These are phyloP conservation scores for Sisyra nigra DNA, from an alignment of 2,888 invertebrate species.

Conservation along the genomic window DNA sequence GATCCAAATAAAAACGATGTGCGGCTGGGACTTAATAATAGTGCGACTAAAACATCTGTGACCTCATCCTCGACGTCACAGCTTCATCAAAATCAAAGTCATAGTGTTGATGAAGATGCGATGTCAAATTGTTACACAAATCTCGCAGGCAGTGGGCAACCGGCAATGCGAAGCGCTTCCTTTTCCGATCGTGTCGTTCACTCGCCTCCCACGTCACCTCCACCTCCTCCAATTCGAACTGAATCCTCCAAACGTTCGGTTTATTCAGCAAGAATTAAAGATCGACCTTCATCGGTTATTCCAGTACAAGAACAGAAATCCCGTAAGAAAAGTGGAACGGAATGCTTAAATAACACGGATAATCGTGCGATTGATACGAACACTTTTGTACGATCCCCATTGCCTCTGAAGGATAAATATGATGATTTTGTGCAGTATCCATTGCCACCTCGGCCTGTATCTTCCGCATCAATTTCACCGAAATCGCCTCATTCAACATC, in stretches of 20 bases:
- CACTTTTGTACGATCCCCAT: constrained; percentile 10
- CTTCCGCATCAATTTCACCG: constrained; percentile 15
- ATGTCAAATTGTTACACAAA: background rate
- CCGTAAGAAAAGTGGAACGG: background rate
- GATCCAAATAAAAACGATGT: constrained; percentile 45
- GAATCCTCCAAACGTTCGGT: constrained; percentile 24
- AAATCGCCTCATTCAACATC: constrained; percentile 24
- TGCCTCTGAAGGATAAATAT: constrained; percentile 13
- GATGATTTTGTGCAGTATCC: too few species aligned
- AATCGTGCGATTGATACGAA: constrained; percentile 12
- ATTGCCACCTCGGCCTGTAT: constrained; percentile 14
- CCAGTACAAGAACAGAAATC: constrained; percentile 5
- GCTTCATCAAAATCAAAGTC: background rate
- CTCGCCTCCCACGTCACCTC: constrained; percentile 28
- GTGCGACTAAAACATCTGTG: constrained; percentile 4
- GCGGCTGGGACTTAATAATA: constrained; percentile 29
- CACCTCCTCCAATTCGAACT: constrained; percentile 28
- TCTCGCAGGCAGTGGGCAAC: constrained; percentile 10
- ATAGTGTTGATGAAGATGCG: background rate
- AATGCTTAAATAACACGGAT: constrained; percentile 12
- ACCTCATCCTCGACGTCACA: constrained; percentile 1
- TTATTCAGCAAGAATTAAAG: constrained; percentile 17
- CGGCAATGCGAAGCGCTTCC: constrained; percentile 36
- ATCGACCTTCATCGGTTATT: constrained; percentile 25
- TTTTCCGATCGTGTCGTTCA: constrained; percentile 31